These are phyloP conservation scores for Trypoxylus dichotomus DNA, from an alignment of 1,140 invertebrate genomes.

Conservation along the genomic window DNA sequence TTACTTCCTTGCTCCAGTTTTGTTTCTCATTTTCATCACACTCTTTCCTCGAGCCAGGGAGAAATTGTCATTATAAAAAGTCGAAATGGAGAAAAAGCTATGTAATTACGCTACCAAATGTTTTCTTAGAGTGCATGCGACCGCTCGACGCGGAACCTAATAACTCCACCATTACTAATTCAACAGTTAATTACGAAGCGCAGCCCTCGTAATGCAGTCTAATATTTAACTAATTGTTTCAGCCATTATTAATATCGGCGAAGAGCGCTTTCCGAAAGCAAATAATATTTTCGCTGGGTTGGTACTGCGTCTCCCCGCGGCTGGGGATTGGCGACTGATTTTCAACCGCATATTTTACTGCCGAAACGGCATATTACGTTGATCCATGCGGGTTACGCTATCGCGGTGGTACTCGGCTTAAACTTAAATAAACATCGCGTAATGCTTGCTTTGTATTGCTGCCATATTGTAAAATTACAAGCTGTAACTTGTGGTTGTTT, in stretches of 20 bases:
- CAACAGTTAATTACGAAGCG: constrained; percentile 41
- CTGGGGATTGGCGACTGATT: not conserved
- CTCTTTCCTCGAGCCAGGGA: too few relatives aligned
- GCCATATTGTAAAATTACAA: not conserved
- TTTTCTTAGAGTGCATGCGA: not conserved
- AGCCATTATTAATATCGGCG: constrained; percentile 50
- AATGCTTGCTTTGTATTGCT: not conserved
- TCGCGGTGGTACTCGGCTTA: not conserved
- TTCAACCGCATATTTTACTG: not conserved
- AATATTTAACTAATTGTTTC: constrained; percentile 53
- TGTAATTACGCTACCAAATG: not conserved
- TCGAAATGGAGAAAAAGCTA: not conserved
- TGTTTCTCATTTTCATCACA: too few relatives aligned
- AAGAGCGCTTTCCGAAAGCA: constrained; percentile 37
- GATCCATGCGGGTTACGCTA: not conserved
- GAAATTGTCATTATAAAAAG: not conserved
- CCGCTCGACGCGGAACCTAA: constrained; percentile 30
- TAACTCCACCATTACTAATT: constrained; percentile 38
- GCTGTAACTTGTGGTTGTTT: not conserved
- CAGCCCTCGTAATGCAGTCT: constrained; percentile 47
- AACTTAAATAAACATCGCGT: not conserved
- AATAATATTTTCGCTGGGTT: constrained; percentile 36
- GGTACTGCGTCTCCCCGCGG: not conserved
- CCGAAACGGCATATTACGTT: not conserved
- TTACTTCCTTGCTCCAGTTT: too few relatives aligned